A percentile compares a stretch with the other conserved stretches of the same genome.
These are phyloP conservation scores for Cheilosia grossa DNA, from an alignment of 2,888 invertebrate species.

Conservation along the genomic window DNA sequence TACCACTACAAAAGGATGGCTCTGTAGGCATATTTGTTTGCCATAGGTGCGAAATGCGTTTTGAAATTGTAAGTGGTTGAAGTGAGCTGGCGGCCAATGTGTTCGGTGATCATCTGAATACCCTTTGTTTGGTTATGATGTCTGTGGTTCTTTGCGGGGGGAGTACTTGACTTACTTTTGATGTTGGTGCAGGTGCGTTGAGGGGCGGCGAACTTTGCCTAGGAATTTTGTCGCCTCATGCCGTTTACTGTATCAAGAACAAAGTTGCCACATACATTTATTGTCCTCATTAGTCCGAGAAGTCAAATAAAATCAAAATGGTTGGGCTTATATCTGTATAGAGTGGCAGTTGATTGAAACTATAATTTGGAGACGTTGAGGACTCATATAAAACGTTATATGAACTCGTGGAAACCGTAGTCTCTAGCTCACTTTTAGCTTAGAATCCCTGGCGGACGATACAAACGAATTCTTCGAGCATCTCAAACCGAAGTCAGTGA, in stretches of 20 bases:
- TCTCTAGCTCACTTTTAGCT: too few relatives aligned
- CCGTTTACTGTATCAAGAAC: background rate
- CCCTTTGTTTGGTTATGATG: conserved; percentile 31
- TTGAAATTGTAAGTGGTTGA: conserved; percentile 45
- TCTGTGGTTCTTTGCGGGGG: conserved; percentile 22
- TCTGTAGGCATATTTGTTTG: conserved; percentile 15
- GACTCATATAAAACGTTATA: too few relatives aligned
- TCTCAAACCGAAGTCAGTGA: too few relatives aligned
- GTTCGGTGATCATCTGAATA: conserved; percentile 48
- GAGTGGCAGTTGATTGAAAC: too few relatives aligned
- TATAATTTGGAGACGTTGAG: too few relatives aligned
- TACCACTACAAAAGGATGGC: conserved; percentile 22
- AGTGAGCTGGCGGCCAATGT: conserved; percentile 34
- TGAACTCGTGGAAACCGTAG: too few relatives aligned
- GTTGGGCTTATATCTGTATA: too few relatives aligned
- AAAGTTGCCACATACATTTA: too few relatives aligned
- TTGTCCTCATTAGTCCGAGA: too few relatives aligned
- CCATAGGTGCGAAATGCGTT: conserved; percentile 45
- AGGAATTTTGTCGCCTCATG: conserved; percentile 18
- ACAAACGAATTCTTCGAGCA: too few relatives aligned
- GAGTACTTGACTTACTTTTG: conserved; percentile 54
- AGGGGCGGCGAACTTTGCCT: background rate
- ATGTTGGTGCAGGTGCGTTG: background rate
- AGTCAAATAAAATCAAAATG: too few relatives aligned
- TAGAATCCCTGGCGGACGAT: too few relatives aligned